phyloP scores from a whole-genome alignment of 2,888 invertebrate species.

The Zaprionus obscuricornis region DNA sequence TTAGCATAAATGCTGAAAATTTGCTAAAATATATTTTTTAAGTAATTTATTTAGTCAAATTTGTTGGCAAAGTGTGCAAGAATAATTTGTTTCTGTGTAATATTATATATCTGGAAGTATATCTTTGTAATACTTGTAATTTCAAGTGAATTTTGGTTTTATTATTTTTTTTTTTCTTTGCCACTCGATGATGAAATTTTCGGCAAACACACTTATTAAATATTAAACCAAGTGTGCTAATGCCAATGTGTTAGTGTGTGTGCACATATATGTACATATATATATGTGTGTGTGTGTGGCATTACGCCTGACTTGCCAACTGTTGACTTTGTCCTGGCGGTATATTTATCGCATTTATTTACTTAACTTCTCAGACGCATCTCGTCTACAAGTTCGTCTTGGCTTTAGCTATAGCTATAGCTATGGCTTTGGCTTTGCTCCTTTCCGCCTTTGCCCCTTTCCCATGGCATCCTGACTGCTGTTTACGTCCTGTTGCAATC shows the following conservation, averaged over 20 bases:
- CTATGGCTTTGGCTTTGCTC: background rate
- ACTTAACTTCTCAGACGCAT: conserved; percentile 22
- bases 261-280: background rate
- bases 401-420: conserved; percentile 3
- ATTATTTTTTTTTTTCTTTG: no score
- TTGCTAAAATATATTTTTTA: no score
- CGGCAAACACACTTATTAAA: conserved; percentile 29
- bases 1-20: no score
- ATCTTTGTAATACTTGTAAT: no score
- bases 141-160: conserved; percentile 12
- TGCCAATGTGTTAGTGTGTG: background rate
- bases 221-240: conserved; percentile 7
- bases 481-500: conserved; percentile 27
- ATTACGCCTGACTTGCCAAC: conserved; percentile 25
- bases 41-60: no score
- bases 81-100: no score
- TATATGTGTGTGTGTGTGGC: conserved; percentile 10
- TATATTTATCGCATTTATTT: conserved; percentile 55
- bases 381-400: no score
- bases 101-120: no score
- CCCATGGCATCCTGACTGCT: background rate
- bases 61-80: no score
- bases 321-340: conserved; percentile 44
- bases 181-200: conserved; percentile 27
- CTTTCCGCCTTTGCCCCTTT: background rate